These are phyloP conservation scores for Drosophila pegasa DNA, from an alignment of 2,888 invertebrate genomes.

Conservation along the genomic window DNA sequence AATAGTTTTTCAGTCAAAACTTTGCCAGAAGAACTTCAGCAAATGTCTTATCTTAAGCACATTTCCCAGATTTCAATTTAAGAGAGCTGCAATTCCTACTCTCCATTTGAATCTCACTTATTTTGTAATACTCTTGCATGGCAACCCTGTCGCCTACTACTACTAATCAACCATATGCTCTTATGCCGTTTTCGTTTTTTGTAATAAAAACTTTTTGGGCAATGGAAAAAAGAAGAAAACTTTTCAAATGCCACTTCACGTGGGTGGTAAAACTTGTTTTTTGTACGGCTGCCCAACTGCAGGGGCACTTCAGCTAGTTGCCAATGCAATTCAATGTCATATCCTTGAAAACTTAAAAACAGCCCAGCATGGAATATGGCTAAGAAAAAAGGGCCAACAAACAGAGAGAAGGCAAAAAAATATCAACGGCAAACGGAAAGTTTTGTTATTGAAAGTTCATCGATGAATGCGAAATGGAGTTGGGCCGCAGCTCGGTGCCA, in stretches of 20 bases:
- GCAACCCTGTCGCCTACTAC: constrained; percentile 17
- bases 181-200: constrained; percentile 34
- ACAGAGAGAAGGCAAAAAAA: constrained; percentile 4
- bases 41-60: too few species aligned
- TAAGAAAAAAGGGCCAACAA: constrained; percentile 18
- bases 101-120: not conserved
- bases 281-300: constrained; percentile 37
- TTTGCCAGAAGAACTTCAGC: too few species aligned
- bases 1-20: too few species aligned
- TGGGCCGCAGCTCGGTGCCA: constrained; percentile 27
- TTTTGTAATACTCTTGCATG: constrained; percentile 6
- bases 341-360: constrained; percentile 70
- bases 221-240: constrained; percentile 3
- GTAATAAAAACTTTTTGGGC: constrained; percentile 41
- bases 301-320: constrained; percentile 59
- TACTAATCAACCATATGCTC: constrained; percentile 31
- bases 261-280: constrained; percentile 31
- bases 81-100: too few species aligned
- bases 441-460: constrained; percentile 80
- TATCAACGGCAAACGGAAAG: constrained; percentile 56
- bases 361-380: constrained; percentile 18
- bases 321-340: constrained; percentile 77
- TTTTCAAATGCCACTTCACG: constrained; percentile 36
- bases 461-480: constrained; percentile 69
- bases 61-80: too few species aligned